Base-by-base conservation (phyloP, 1,140 invertebrate species). In the Saccostrea echinata region DNA sequence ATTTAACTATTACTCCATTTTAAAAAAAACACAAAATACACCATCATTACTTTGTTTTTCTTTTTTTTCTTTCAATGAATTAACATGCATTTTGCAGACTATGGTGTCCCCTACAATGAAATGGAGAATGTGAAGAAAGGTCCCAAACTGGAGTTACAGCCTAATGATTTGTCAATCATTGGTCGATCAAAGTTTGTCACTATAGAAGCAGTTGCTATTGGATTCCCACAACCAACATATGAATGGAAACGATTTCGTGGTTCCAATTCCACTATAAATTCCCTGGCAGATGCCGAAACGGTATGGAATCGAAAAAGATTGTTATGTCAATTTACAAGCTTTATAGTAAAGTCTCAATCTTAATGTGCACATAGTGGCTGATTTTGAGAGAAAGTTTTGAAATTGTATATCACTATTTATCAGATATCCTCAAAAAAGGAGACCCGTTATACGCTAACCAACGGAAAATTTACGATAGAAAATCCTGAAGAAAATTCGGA, bases 401-500 rank as follows among this genome's bases (percentile, higher is more conserved):
- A 43, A 43, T 8, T 43, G 9, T 43, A 43, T 43, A 43, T 83
- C 18, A 43, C 27, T 24, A 30, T 80, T 51, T 52, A 27, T 51
- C 81, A 92, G 86, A 84, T 93, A 57, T 30, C 83, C 3, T 84
- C 84, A 33, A 80, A 82, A 6, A 6, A 71, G 1, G 88, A 91
- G 71, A n/a, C 97, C 97, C 96, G 97, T 83, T 98, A 97, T 93
- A 99, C 98, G 2, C 94, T 99, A 12, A 98, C 97, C 93, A 98
- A 98, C 90, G 98, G 98, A 64, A 97, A 97, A 88, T 94, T 99
- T 0, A 98, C 98, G 87, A 98, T 99, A 89, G 96, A 97, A 92
- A 96, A 97, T 91, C 98, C 98, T 21, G 43, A 16, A 30, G 24
- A 33, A 33, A 96, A 97, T 89, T 90, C 91, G 64, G 98, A 99